Evolutionary conservation across 1,140 invertebrate genomes (phyloP), one percentile per base, ranked within the genome.

Genomic region (Drosophila kurseongensis): DNA sequence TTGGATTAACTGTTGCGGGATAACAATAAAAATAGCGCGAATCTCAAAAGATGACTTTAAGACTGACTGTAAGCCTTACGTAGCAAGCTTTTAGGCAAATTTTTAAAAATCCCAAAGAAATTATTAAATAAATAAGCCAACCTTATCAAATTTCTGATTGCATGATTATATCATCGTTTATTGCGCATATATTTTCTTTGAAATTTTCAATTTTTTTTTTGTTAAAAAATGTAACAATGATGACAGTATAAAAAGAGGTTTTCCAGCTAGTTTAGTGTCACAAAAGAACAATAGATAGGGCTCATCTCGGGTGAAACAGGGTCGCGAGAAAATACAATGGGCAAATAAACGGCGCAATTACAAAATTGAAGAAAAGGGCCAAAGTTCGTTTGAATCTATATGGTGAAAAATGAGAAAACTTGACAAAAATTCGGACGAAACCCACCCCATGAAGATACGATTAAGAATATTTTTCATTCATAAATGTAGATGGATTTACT

Each of bases 331-430:
- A 72, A 51, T 42, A 60, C 66, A 61, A 73, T 72, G 41, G 56
- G 29, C 55, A 72, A 71, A 59, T 58, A 72, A 73, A 74, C 71
- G 72, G 42, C 72, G 72, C 72, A 75, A 74, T 75, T 74, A 74
- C 42, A 48, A 60, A 73, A 74, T 68, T 67, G 51, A 40, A 73
- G 36, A 55, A 55, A 63, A 73, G 45, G 72, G 72, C 58, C 72
- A 75, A 75, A 75, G 72, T 73, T 75, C 72, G 69, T 56, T 62
- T 50, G 47, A 55, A 73, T 74, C 68, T 73, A 48, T 73, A 18
- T 23, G 23, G 69, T 72, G 35, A 74, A 74, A 74, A 74, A 51
- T 55, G 29, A 38, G 48, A 38, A 75, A 75, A 61, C 58, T 75
- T 75, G 51, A 73, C 44, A 57, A 74, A 74, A 61, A 60, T 38